phyloP scores from a whole-genome alignment of 64 coral and sea anemone genomes.

The Pocillopora damicornis region DNA sequence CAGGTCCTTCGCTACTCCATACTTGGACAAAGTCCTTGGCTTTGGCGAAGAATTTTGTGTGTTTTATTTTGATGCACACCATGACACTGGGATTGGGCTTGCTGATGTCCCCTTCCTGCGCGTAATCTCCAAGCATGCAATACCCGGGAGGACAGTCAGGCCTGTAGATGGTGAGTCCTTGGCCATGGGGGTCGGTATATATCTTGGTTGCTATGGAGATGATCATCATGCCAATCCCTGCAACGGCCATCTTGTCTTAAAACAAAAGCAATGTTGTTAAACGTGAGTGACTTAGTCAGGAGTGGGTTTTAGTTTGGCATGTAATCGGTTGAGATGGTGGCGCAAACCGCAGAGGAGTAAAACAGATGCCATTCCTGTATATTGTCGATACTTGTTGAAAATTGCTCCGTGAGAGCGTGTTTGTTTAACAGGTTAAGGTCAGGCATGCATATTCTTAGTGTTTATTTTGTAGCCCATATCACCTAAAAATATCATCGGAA shows the following conservation, averaged over 20 bases:
- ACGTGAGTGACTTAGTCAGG: background rate
- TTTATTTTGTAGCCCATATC: background rate
- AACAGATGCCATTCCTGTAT: too few species aligned
- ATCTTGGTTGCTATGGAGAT: slow-evolving; percentile 56
- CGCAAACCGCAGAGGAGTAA: too few species aligned
- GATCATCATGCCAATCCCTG: slow-evolving; percentile 54
- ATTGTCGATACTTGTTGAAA: too few species aligned
- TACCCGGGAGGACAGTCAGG: slow-evolving; percentile 77
- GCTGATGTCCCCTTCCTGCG: slow-evolving; percentile 49
- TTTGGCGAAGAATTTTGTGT: slow-evolving; percentile 10
- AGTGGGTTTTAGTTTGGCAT: background rate
- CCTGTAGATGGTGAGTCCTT: slow-evolving; percentile 62
- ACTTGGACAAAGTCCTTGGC: slow-evolving; percentile 52
- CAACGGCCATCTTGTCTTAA: slow-evolving; percentile 47
- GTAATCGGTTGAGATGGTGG: too few species aligned
- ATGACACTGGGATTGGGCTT: slow-evolving; percentile 72
- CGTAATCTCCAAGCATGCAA: slow-evolving; percentile 78
- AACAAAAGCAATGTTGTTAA: background rate
- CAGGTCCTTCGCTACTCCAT: slow-evolving; percentile 44
- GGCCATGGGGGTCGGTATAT: slow-evolving; percentile 42
- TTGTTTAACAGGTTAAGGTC: background rate
- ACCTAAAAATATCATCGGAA: background rate
- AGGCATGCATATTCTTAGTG: background rate
- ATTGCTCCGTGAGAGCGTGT: background rate
- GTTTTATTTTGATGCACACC: slow-evolving; percentile 48